Evolutionary conservation across 2,797 vertebrate species (phyloP).

Genomic region (Sebastes kiyomatsui): DNA sequence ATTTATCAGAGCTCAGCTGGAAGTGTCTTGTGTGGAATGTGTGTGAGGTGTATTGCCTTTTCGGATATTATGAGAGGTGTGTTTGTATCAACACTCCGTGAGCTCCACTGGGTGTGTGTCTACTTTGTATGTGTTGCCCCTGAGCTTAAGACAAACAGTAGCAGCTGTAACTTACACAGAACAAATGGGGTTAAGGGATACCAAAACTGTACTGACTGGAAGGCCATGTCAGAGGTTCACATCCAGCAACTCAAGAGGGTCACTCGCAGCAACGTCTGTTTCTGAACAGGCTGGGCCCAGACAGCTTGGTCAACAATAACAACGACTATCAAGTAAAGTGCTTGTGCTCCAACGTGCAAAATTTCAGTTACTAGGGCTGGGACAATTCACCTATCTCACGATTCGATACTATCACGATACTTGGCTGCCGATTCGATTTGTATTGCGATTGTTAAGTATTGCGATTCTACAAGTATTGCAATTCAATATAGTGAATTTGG

Average conservation of each 20-base stretch:
- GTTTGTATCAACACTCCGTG: not conserved
- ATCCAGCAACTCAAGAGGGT: slow-evolving; percentile 48
- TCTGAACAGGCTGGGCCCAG: slow-evolving; percentile 19
- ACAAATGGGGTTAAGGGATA: slow-evolving; percentile 73
- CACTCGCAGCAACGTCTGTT: slow-evolving; percentile 44
- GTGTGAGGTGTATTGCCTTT: not conserved
- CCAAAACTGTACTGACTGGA: slow-evolving; percentile 73
- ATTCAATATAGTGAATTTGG: too few relatives aligned
- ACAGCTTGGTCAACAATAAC: not conserved
- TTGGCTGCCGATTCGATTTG: too few relatives aligned
- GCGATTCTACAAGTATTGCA: too few relatives aligned
- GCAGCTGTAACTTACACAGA: slow-evolving; percentile 72
- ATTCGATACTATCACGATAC: not conserved
- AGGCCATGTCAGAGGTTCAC: slow-evolving; percentile 72
- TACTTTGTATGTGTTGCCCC: not conserved
- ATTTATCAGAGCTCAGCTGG: not conserved
- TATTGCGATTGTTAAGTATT: too few relatives aligned
- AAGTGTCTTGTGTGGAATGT: slow-evolving; percentile 1
- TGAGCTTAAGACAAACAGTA: slow-evolving; percentile 66
- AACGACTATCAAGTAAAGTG: not conserved
- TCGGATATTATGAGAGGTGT: not conserved
- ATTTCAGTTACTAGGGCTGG: not conserved
- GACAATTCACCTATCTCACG: too few relatives aligned
- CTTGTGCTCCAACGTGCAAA: slow-evolving; percentile 12
- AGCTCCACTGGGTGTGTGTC: not conserved